A percentile compares a stretch with the other conserved stretches of the same genome.
Evolutionary conservation across 2,113 vertebrate species (phyloP).

Genomic region (Ramphastos sulfuratus): DNA sequence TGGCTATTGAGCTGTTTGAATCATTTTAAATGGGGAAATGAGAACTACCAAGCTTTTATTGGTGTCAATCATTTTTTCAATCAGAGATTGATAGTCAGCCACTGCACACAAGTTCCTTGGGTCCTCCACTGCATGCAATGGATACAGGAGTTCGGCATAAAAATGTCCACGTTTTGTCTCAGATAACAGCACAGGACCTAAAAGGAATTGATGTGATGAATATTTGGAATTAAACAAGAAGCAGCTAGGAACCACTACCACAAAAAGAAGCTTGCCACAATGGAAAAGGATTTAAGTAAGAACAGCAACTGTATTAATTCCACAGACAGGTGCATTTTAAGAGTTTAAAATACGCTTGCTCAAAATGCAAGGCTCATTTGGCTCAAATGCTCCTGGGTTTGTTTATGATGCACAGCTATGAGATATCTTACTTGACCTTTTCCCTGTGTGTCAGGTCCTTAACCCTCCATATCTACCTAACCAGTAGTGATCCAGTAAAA

Average conservation of each 20-base stretch:
- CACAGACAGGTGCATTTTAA: neutral
- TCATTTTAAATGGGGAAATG: conserved; percentile 29
- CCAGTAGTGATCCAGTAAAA: neutral
- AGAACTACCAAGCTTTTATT: conserved; percentile 16
- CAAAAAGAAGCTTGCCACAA: neutral
- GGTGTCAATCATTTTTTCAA: conserved; percentile 48
- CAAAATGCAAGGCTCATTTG: neutral
- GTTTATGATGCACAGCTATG: neutral
- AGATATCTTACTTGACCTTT: neutral
- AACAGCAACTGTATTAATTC: neutral
- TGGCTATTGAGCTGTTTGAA: conserved; percentile 36
- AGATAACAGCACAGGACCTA: conserved; percentile 7
- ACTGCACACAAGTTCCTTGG: neutral
- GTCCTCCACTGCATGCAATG: neutral
- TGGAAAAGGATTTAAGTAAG: neutral
- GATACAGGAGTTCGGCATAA: conserved; percentile 13
- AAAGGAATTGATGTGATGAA: conserved; percentile 1
- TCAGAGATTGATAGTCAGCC: conserved; percentile 28
- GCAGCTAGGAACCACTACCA: neutral
- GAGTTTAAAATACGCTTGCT: neutral
- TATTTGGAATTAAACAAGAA: conserved; percentile 32
- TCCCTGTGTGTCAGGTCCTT: neutral
- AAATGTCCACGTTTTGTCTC: conserved; percentile 35
- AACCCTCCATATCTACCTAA: neutral
- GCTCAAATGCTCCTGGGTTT: neutral